A percentile compares a stretch with the other conserved stretches of the same genome.
These are phyloP conservation scores for Sphaerophoria taeniata DNA, from an alignment of 2,888 invertebrate genomes.

Conservation along the genomic window DNA sequence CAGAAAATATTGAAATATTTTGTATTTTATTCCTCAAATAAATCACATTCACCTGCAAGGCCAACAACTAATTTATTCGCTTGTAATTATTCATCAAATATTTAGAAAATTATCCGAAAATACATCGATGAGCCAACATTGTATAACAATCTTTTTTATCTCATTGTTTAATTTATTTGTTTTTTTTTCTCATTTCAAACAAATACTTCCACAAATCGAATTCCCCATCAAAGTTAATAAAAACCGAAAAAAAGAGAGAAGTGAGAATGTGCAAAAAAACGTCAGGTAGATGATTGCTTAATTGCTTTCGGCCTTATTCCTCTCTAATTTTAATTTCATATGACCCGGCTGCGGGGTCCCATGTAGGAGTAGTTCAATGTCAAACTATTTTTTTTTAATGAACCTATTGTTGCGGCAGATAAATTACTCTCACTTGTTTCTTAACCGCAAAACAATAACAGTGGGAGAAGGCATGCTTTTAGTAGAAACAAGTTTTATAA, in stretches of 20 bases:
- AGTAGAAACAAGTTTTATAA: background rate
- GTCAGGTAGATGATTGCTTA: constrained; percentile 45
- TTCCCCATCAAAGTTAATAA: background rate
- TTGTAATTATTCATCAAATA: constrained; percentile 19
- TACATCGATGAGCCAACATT: constrained; percentile 39
- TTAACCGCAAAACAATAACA: background rate
- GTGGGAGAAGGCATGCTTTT: background rate
- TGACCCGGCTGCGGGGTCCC: constrained; percentile 10
- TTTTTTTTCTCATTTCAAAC: constrained; percentile 1
- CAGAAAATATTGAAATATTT: too few relatives aligned
- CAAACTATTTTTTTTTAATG: background rate
- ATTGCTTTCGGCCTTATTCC: constrained; percentile 22
- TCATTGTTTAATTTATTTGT: background rate
- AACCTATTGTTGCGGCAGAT: background rate
- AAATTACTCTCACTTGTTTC: background rate
- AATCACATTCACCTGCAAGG: too few relatives aligned
- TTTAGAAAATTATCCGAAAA: constrained; percentile 40
- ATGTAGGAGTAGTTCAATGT: constrained; percentile 35
- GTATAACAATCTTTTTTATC: background rate
- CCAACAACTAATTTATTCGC: too few relatives aligned
- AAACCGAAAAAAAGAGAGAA: background rate
- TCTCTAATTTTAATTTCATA: constrained; percentile 24
- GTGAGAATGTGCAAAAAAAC: constrained; percentile 11
- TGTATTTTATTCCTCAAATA: too few relatives aligned
- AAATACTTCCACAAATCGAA: background rate